Conservation (phyloP, 2,888 invertebrate genomes). For the Scrobipalpa atriplicella region DNA sequence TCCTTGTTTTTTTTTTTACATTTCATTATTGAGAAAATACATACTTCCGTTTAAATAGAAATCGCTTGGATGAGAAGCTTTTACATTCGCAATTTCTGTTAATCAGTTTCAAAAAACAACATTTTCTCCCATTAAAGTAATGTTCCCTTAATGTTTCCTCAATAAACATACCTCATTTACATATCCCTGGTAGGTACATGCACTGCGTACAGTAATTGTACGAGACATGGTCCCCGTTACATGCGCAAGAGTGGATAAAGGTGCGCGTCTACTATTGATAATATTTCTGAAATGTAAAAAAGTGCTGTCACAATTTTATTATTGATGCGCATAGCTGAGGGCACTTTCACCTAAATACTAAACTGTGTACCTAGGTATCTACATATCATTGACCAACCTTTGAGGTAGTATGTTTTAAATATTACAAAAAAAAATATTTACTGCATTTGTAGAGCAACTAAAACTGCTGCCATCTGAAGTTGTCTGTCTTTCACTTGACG, state of each 20-base stretch:
- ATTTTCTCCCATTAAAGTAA: slow-evolving; percentile 20
- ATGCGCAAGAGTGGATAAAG: slow-evolving; percentile 6
- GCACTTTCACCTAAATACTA: no score
- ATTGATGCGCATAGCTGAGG: no score
- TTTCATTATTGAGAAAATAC: neutral
- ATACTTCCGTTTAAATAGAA: neutral
- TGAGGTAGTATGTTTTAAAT: no score
- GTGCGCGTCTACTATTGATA: neutral
- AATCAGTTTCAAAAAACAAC: slow-evolving; percentile 8
- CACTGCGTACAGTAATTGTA: slow-evolving; percentile 14
- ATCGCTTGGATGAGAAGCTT: neutral
- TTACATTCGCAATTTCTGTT: neutral
- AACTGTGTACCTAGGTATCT: no score
- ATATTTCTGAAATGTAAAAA: neutral
- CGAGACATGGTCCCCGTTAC: slow-evolving; percentile 16
- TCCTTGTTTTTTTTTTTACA: no score
- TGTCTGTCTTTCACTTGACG: neutral
- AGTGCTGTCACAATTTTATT: neutral
- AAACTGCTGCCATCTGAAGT: neutral
- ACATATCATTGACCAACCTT: no score
- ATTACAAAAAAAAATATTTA: no score
- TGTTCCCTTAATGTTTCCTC: slow-evolving; percentile 27
- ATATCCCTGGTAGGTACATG: slow-evolving; percentile 20
- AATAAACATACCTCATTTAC: slow-evolving; percentile 29
- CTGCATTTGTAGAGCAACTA: no score